These are phyloP conservation scores for Porites cylindrica DNA, from an alignment of 92 coral and sea anemone genomes.

Conservation along the genomic window DNA sequence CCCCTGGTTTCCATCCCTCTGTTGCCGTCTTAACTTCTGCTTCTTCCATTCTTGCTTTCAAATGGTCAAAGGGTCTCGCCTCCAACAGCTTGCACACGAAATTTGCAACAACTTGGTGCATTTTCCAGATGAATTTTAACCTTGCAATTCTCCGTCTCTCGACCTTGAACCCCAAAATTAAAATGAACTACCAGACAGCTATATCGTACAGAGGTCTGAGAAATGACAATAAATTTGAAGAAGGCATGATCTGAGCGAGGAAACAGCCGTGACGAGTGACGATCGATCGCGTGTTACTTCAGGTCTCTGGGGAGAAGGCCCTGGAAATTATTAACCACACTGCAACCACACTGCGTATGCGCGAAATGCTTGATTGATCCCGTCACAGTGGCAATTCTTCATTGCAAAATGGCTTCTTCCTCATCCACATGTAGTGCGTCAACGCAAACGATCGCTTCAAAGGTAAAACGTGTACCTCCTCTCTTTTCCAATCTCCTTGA, in stretches of 20 bases:
- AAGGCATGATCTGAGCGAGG: constrained; percentile 26
- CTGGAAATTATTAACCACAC: too few relatives aligned
- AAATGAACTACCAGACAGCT: constrained; percentile 64
- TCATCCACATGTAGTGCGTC: neutral
- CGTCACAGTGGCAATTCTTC: too few relatives aligned
- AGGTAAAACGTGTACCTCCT: neutral
- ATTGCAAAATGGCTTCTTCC: neutral
- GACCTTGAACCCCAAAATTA: constrained; percentile 24
- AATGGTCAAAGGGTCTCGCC: constrained; percentile 43
- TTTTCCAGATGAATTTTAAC: constrained; percentile 40
- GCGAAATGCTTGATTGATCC: too few relatives aligned
- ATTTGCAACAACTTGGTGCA: constrained; percentile 60
- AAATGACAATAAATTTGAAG: constrained; percentile 27
- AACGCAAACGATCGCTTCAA: neutral
- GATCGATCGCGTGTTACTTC: too few relatives aligned
- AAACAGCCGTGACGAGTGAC: too few relatives aligned
- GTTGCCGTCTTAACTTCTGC: constrained; percentile 34
- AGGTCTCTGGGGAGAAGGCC: too few relatives aligned
- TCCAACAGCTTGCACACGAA: constrained; percentile 56
- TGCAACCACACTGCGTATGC: too few relatives aligned
- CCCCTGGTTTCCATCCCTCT: constrained; percentile 42
- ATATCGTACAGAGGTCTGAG: constrained; percentile 60
- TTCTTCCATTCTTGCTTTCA: constrained; percentile 39
- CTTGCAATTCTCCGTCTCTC: neutral
- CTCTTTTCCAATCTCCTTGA: constrained; percentile 20